Conservation (phyloP, 2,888 invertebrate genomes). For the Lordiphosa andalusiaca region DNA sequence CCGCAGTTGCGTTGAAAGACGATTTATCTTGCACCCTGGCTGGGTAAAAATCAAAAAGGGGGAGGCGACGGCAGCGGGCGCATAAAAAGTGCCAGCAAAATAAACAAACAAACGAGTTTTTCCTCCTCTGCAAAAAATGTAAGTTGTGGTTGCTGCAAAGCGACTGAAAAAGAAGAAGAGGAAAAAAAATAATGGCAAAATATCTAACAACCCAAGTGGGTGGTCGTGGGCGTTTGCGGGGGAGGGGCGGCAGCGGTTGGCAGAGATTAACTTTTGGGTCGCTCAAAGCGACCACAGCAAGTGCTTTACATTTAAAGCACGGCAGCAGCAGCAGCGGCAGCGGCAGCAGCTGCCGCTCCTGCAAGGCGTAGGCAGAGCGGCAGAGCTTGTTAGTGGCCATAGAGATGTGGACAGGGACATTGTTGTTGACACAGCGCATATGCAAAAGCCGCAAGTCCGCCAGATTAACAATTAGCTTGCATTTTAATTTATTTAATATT, state of each 20-base stretch:
- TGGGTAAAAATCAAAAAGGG: constrained; percentile 44
- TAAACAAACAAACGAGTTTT: constrained; percentile 63
- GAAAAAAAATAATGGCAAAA: constrained; percentile 28
- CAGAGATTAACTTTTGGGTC: constrained; percentile 75
- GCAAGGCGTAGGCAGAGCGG: constrained; percentile 15
- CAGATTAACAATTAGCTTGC: constrained; percentile 70
- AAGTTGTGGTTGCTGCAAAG: constrained; percentile 60
- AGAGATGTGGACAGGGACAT: constrained; percentile 14
- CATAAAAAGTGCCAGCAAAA: constrained; percentile 62
- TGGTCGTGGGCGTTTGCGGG: neutral
- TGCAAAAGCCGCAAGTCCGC: constrained; percentile 64
- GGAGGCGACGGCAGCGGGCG: constrained; percentile 16
- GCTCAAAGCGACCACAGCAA: constrained; percentile 73
- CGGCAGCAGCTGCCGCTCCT: neutral
- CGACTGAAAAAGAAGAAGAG: constrained; percentile 5
- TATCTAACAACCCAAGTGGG: constrained; percentile 35
- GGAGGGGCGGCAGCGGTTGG: constrained; percentile 61
- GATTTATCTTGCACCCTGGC: constrained; percentile 70
- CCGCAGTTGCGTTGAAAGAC: constrained; percentile 72
- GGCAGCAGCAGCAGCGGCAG: constrained; percentile 16
- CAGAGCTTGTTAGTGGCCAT: constrained; percentile 65
- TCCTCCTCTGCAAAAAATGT: constrained; percentile 57
- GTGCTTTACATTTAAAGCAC: constrained; percentile 72
- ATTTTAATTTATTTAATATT: constrained; percentile 70
- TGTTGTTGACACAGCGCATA: constrained; percentile 55